Evolutionary conservation across 1,140 invertebrate genomes (phyloP).

Genomic region (Monomorium pharaonis): DNA sequence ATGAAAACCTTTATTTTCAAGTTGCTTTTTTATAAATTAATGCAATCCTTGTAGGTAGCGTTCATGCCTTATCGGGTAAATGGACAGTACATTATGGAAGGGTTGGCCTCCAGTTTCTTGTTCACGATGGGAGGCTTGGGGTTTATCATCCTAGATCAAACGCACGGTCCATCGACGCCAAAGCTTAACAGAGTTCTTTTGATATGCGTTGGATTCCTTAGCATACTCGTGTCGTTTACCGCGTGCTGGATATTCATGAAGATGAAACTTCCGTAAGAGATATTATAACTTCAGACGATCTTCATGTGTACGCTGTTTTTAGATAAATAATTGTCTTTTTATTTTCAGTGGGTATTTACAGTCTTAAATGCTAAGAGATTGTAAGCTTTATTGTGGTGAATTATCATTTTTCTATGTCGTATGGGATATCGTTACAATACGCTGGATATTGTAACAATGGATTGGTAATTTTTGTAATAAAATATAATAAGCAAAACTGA

Average conservation of each 20-base stretch:
- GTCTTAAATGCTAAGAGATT: conserved; percentile 70
- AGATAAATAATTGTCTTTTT: background rate
- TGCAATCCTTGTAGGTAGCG: conserved; percentile 89
- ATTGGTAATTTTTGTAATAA: conserved; percentile 44
- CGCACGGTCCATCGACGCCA: conserved; percentile 95
- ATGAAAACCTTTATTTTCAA: background rate
- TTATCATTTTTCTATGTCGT: conserved; percentile 43
- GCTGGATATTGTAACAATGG: conserved; percentile 8
- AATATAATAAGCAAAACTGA: conserved; percentile 5
- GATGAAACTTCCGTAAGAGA: conserved; percentile 96
- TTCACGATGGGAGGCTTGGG: conserved; percentile 98
- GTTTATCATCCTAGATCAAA: conserved; percentile 98
- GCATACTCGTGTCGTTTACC: conserved; percentile 97
- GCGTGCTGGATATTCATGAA: conserved; percentile 99
- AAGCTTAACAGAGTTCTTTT: conserved; percentile 97
- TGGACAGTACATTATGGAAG: conserved; percentile 99
- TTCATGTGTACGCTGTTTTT: background rate
- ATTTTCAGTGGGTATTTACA: conserved; percentile 85
- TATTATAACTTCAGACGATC: background rate
- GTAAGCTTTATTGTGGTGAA: background rate
- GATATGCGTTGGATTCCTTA: conserved; percentile 96
- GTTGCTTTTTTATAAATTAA: background rate
- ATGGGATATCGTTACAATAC: conserved; percentile 35
- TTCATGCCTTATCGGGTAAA: conserved; percentile 99
- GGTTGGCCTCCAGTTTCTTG: conserved; percentile 97